These are phyloP conservation scores for Apoda limacodes DNA, from an alignment of 2,888 invertebrate genomes.

Conservation along the genomic window DNA sequence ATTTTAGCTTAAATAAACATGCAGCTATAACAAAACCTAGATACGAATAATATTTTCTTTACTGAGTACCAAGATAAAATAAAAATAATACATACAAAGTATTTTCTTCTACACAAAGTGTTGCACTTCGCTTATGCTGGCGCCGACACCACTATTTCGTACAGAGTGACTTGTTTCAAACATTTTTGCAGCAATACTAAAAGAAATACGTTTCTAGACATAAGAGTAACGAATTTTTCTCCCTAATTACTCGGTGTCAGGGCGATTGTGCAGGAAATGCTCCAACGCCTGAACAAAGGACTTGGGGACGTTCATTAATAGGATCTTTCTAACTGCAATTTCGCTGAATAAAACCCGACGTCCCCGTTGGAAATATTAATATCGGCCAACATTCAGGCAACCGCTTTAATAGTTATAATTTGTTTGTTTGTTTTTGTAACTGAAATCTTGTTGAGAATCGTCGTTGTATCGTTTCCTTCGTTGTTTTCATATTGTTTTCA, in stretches of 20 bases:
- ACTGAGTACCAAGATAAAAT: too few relatives aligned
- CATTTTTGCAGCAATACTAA: slow-evolving; percentile 36
- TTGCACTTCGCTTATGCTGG: too few relatives aligned
- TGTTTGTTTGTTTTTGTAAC: slow-evolving; percentile 35
- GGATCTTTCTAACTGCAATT: slow-evolving; percentile 67
- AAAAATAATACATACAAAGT: too few relatives aligned
- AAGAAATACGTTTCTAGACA: slow-evolving; percentile 45
- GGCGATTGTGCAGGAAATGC: slow-evolving; percentile 64
- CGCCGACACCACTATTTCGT: too few relatives aligned
- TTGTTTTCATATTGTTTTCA: too few relatives aligned
- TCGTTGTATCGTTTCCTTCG: slow-evolving; percentile 3
- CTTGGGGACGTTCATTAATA: slow-evolving; percentile 65
- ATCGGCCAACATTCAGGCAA: slow-evolving; percentile 49
- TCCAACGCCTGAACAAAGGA: slow-evolving; percentile 53
- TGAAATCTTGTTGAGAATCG: not conserved
- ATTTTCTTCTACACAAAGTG: too few relatives aligned
- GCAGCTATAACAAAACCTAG: too few relatives aligned
- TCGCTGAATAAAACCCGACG: slow-evolving; percentile 57
- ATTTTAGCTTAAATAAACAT: too few relatives aligned
- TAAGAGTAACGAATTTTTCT: slow-evolving; percentile 62
- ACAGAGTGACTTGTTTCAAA: slow-evolving; percentile 23
- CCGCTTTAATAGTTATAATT: slow-evolving; percentile 51
- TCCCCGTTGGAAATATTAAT: slow-evolving; percentile 59
- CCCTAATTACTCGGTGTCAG: slow-evolving; percentile 67
- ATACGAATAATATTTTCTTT: too few relatives aligned